Evolutionary conservation across 1,140 invertebrate species (phyloP).

Genomic region (Bombus superbus): DNA sequence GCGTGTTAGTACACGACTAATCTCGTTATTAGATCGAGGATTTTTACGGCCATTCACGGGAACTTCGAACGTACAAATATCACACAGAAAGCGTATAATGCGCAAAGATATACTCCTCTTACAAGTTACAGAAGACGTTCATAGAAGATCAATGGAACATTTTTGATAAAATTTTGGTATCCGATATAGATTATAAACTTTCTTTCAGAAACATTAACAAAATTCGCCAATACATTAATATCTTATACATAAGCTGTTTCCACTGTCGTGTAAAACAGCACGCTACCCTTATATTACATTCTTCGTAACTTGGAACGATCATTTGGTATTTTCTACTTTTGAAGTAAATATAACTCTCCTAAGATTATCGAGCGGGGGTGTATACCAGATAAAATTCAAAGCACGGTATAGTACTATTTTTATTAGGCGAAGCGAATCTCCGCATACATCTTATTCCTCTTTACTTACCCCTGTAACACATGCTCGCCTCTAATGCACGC

Average conservation of each 20-base stretch:
- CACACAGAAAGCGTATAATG: too few relatives aligned
- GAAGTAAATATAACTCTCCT: not conserved
- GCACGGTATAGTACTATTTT: not conserved
- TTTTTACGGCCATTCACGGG: not conserved
- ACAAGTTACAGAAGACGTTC: too few relatives aligned
- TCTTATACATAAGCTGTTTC: not conserved
- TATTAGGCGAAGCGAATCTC: not conserved
- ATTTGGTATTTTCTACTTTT: too few relatives aligned
- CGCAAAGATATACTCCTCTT: too few relatives aligned
- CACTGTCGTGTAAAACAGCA: not conserved
- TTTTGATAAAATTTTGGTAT: not conserved
- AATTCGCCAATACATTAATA: not conserved
- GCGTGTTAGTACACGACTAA: not conserved
- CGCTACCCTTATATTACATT: too few relatives aligned
- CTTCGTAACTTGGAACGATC: too few relatives aligned
- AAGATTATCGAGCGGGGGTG: not conserved
- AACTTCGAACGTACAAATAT: too few relatives aligned
- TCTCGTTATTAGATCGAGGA: constrained; percentile 2
- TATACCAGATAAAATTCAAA: not conserved
- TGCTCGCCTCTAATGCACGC: too few relatives aligned
- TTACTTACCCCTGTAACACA: not conserved
- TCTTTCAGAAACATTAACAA: not conserved
- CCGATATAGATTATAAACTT: not conserved
- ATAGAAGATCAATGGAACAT: too few relatives aligned
- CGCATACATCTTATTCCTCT: not conserved